phyloP scores from a whole-genome alignment of 2,888 invertebrate species.

The Scaptomyza parva region DNA sequence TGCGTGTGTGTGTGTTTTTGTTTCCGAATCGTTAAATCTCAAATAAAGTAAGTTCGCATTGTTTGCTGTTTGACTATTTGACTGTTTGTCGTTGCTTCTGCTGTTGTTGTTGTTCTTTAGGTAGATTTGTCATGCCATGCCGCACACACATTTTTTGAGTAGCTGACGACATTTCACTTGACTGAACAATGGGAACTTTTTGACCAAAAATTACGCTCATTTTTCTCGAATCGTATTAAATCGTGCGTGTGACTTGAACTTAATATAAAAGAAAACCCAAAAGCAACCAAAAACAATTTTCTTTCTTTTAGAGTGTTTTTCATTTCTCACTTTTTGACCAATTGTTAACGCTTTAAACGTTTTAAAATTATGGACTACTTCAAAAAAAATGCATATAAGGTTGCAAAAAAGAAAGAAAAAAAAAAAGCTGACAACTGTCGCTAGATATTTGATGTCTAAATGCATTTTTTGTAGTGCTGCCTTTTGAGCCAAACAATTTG shows the following conservation, averaged over 20 bases:
- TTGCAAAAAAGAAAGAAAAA: conserved; percentile 8
- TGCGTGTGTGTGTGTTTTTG: conserved; percentile 49
- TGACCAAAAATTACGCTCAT: conserved; percentile 10
- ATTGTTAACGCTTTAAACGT: conserved; percentile 27
- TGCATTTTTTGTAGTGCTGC: conserved; percentile 29
- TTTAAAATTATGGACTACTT: conserved; percentile 35
- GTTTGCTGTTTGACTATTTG: conserved; percentile 16
- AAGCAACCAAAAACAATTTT: conserved; percentile 45
- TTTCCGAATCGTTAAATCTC: conserved; percentile 78
- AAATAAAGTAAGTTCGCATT: conserved; percentile 61
- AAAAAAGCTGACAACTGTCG: conserved; percentile 24
- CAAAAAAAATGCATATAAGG: conserved; percentile 22
- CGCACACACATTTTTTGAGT: conserved; percentile 71
- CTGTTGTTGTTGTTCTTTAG: conserved; percentile 34
- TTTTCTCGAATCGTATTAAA: conserved; percentile 54
- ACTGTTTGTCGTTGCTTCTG: conserved; percentile 18
- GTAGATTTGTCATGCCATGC: conserved; percentile 71
- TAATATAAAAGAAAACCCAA: conserved; percentile 11
- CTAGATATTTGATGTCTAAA: conserved; percentile 34
- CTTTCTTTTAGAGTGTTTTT: conserved; percentile 47
- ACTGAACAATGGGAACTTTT: conserved; percentile 24
- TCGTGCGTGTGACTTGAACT: conserved; percentile 62
- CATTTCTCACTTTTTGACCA: conserved; percentile 31
- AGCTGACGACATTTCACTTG: conserved; percentile 75
- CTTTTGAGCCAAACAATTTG: conserved; percentile 52